phyloP scores from a whole-genome alignment of 2,888 invertebrate genomes.

The Plebejus argus region DNA sequence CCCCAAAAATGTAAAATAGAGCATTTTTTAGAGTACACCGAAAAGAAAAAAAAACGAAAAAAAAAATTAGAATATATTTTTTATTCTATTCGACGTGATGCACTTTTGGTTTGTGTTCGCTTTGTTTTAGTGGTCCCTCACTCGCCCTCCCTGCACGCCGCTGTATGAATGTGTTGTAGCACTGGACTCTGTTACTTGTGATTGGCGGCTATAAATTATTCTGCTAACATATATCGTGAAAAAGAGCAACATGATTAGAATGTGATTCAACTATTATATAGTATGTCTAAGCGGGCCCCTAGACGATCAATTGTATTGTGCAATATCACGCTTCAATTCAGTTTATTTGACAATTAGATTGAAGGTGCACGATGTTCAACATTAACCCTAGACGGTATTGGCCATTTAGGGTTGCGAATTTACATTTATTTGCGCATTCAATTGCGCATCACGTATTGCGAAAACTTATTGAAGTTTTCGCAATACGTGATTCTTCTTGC shows the following conservation, averaged over 20 bases:
- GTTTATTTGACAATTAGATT: too few species aligned
- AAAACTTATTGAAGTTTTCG: too few species aligned
- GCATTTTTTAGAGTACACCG: conserved; percentile 67
- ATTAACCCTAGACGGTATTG: too few species aligned
- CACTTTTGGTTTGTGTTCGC: conserved; percentile 74
- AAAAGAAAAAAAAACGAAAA: conserved; percentile 59
- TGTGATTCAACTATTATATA: too few species aligned
- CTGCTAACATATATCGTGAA: background rate
- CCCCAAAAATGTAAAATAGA: conserved; percentile 66
- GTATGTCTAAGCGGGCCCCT: too few species aligned
- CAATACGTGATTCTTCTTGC: too few species aligned
- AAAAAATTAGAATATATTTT: conserved; percentile 63
- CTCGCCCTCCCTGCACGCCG: conserved; percentile 60
- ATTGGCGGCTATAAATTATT: background rate
- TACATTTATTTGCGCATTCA: too few species aligned
- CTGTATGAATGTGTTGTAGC: conserved; percentile 34
- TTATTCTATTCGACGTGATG: conserved; percentile 70
- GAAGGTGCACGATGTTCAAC: too few species aligned
- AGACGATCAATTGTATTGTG: too few species aligned
- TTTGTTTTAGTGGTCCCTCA: conserved; percentile 73
- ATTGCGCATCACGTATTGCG: too few species aligned
- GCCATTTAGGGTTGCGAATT: too few species aligned
- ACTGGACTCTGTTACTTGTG: conserved; percentile 6
- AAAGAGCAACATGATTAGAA: background rate
- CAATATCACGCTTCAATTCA: too few species aligned